Conservation (phyloP, 2,797 vertebrate genomes). For the Chelmon rostratus region DNA sequence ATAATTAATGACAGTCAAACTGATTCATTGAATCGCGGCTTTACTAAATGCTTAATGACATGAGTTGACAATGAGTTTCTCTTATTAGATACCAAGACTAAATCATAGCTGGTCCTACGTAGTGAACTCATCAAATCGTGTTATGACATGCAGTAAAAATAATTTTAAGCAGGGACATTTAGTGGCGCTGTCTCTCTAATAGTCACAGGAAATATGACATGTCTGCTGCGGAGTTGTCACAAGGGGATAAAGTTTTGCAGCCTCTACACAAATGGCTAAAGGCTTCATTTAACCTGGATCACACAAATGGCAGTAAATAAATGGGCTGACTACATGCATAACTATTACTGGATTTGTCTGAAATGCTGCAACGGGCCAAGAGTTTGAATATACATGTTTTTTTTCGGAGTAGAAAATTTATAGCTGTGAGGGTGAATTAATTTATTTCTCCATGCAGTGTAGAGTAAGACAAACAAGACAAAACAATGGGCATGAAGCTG, state of each 20-base stretch:
- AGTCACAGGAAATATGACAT: conserved; percentile 22
- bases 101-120: conserved; percentile 3
- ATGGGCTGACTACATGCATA: conserved; percentile 32
- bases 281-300: conserved; percentile 45
- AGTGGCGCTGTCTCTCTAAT: conserved; percentile 2
- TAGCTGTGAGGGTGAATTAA: conserved; percentile 15
- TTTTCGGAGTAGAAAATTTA: conserved; percentile 22
- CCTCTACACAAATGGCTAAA: conserved; percentile 19
- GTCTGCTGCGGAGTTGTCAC: conserved; percentile 18
- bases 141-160: conserved; percentile 11
- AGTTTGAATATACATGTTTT: conserved; percentile 28
- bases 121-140: neutral
- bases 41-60: conserved; percentile 37
- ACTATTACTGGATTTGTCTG: conserved; percentile 13
- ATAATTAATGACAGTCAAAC: conserved; percentile 59
- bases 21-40: conserved; percentile 30
- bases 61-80: too few relatives aligned
- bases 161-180: conserved; percentile 22
- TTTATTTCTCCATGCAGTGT: conserved; percentile 9
- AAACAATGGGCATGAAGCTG: conserved; percentile 45
- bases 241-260: conserved; percentile 27
- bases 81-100: conserved; percentile 4
- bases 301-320: conserved; percentile 33
- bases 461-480: conserved; percentile 39
- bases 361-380: conserved; percentile 5